Conservation (phyloP, 2,888 invertebrate genomes). For the Thera britannica region DNA sequence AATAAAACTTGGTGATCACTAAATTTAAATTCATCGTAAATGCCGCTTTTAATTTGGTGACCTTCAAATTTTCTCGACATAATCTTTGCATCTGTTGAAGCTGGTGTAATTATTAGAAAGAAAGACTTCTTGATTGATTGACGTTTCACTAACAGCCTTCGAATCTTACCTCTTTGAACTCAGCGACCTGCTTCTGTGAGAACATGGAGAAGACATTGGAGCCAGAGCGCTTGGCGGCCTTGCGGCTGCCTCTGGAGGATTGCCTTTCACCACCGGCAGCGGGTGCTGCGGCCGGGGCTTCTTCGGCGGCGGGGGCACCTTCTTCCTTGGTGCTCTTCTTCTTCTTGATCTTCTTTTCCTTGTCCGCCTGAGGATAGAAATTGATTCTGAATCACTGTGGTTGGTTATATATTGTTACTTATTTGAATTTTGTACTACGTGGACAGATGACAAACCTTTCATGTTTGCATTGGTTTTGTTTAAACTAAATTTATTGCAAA, state of each 20-base stretch:
- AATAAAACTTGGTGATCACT: background rate
- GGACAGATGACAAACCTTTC: conserved; percentile 3
- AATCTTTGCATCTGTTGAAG: background rate
- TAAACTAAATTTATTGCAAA: background rate
- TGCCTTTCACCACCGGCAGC: conserved; percentile 87
- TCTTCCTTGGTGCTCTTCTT: conserved; percentile 86
- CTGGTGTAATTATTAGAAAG: background rate
- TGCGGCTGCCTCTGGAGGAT: conserved; percentile 92
- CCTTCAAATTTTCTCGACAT: background rate
- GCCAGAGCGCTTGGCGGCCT: conserved; percentile 94
- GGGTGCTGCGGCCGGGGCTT: conserved; percentile 86
- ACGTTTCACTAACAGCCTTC: background rate
- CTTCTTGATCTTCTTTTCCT: conserved; percentile 97
- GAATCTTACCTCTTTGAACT: conserved; percentile 94
- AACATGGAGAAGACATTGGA: conserved; percentile 99
- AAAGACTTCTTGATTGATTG: background rate
- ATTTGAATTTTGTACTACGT: background rate
- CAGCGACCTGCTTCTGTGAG: conserved; percentile 97
- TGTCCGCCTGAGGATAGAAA: conserved; percentile 89
- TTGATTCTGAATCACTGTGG: conserved; percentile 14
- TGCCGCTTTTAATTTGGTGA: background rate
- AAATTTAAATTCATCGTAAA: background rate
- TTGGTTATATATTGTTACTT: background rate
- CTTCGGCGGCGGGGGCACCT: conserved; percentile 86
- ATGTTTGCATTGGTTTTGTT: background rate